Evolutionary conservation across 1,140 invertebrate species (phyloP).

Genomic region (Lucilia cuprina): DNA sequence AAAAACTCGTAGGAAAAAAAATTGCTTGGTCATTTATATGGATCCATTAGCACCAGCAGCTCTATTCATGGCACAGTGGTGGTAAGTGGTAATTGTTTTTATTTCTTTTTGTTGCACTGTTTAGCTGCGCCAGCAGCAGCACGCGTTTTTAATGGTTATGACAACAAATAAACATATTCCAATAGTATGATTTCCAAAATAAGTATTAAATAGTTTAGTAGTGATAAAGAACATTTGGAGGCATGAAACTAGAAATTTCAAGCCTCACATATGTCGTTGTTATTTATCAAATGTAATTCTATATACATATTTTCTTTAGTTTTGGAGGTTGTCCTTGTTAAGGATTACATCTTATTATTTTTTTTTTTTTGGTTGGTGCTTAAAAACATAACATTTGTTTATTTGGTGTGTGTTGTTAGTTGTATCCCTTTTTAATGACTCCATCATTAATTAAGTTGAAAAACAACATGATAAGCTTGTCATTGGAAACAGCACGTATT

Average conservation of each 20-base stretch:
- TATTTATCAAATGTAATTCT: neutral
- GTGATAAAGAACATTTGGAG: neutral
- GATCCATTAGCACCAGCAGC: neutral
- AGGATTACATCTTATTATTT: neutral
- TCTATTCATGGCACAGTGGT: neutral
- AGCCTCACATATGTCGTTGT: neutral
- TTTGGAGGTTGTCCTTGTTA: constrained; percentile 12
- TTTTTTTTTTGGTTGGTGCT: neutral
- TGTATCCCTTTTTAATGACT: neutral
- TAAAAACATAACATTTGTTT: neutral
- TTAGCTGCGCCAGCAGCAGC: neutral
- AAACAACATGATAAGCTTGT: neutral
- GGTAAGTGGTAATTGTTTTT: neutral
- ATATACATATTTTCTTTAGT: neutral
- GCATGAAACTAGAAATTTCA: constrained; percentile 13
- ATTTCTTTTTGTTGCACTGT: neutral
- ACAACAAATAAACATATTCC: neutral
- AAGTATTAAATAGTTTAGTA: neutral
- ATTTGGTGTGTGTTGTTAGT: neutral
- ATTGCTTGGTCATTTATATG: constrained; percentile 6
- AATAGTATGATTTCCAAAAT: neutral
- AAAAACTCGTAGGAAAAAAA: neutral
- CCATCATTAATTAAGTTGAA: neutral
- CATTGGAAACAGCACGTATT: neutral
- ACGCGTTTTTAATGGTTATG: neutral